Conservation (phyloP, 2,113 vertebrate genomes). For the Cyprinodon brontotheroides region DNA sequence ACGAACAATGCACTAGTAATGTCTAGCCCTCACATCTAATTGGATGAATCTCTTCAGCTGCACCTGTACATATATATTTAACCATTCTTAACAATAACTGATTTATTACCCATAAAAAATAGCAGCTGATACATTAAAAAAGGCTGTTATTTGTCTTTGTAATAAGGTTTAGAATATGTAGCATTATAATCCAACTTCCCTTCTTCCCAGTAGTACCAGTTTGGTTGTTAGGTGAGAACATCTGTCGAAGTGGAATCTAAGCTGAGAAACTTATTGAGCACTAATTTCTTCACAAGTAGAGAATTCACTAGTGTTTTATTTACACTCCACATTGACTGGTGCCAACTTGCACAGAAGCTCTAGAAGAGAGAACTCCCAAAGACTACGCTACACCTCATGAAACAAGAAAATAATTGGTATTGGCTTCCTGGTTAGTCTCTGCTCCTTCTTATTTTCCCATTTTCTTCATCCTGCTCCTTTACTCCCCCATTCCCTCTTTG, state of each 20-base stretch:
- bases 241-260: not conserved
- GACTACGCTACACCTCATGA: slow-evolving; percentile 18
- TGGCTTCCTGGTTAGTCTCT: slow-evolving; percentile 47
- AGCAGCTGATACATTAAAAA: not conserved
- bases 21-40: no score
- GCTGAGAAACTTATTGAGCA: not conserved
- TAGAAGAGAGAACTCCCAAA: slow-evolving; percentile 14
- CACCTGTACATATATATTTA: not conserved
- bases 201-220: no score
- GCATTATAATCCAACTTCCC: not conserved
- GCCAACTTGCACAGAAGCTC: slow-evolving; percentile 3
- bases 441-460: slow-evolving; percentile 32
- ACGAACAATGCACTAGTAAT: no score
- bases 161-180: not conserved
- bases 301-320: slow-evolving; percentile 15
- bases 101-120: not conserved
- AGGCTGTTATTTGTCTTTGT: not conserved
- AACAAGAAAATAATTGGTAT: slow-evolving; percentile 43
- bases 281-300: slow-evolving; percentile 16
- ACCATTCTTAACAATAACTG: not conserved
- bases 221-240: not conserved
- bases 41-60: not conserved
- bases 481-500: not conserved
- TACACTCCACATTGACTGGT: slow-evolving; percentile 13
- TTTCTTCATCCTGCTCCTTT: slow-evolving; percentile 2